Evolutionary conservation across 2,888 invertebrate species (phyloP), one percentile per base, ranked within the genome.

Genomic region (Enchytraeus crypticus): DNA sequence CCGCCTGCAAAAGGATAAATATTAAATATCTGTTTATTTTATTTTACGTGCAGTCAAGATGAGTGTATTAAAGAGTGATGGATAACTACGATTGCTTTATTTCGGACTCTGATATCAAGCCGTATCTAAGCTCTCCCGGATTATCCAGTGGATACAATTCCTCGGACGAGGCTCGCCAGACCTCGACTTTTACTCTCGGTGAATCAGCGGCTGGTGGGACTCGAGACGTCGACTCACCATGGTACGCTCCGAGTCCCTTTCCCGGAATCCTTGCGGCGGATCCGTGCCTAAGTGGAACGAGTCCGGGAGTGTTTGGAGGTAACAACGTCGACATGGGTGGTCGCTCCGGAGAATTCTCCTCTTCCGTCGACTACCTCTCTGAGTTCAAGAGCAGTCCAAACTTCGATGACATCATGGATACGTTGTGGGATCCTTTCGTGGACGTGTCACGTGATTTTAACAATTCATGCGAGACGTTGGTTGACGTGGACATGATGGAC

Each of bases 111-210:
- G 57, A 57, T 46, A 29, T 26, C n/a, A 43, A 46, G 30, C 23
- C 57, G 18, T 21, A 27, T 29, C 46, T 57, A 18, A 26, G 21
- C 21, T 57, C 57, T 3, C 57, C 57, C 57, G 57, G 57, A 21
- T 46, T 32, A 27, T 57, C 57, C 21, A 57, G 57, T n/a, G 57
- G 57, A 43, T 57, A 57, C 57, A 46, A 46, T 30, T 57, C 57
- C n/a, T 29, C 57, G 3, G 57, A 57, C 29, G 57, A 57, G 43
- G 53, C 32, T 30, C 5, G 14, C 33, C 32, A 26, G 8, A 8
- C 11, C 8, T 30, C 53, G 11, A 53, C 11, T 8, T 23, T 49
- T 23, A 8, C 11, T 11, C 29, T 29, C 26, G 46, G 46, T 29
- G 26, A 43, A 26, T 21, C 46, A n/a, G 32, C 27, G 8, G 14